Evolutionary conservation across 2,113 vertebrate species (phyloP).

Genomic region (Petrocephalus microphthalmus): DNA sequence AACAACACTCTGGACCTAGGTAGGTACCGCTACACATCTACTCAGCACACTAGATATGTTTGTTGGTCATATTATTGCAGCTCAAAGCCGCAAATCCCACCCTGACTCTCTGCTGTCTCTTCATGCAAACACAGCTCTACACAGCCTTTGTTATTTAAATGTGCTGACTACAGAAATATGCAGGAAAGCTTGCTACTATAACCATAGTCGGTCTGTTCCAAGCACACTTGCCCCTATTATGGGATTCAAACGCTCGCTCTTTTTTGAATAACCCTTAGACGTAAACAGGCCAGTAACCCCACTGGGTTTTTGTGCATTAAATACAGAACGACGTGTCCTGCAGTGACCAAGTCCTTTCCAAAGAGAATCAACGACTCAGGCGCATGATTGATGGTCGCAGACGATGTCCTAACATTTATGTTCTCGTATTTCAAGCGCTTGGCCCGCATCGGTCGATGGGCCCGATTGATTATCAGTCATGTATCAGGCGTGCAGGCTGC

Average conservation of each 20-base stretch:
- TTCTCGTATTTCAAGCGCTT: not conserved
- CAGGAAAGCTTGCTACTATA: not conserved
- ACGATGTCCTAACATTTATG: not conserved
- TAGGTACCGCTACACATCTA: not conserved
- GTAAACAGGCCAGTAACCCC: not conserved
- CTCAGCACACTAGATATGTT: not conserved
- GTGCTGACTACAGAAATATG: not conserved
- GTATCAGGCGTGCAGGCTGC: not conserved
- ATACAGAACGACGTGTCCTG: not conserved
- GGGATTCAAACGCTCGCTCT: not conserved
- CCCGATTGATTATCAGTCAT: not conserved
- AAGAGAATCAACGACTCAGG: not conserved
- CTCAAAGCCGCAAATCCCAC: not conserved
- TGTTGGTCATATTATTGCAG: not conserved
- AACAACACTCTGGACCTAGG: not conserved
- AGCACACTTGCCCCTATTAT: not conserved
- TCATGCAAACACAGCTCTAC: not conserved
- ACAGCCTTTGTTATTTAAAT: not conserved
- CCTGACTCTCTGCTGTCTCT: not conserved
- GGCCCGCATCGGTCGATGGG: not conserved
- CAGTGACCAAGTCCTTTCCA: not conserved
- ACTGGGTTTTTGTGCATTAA: not conserved
- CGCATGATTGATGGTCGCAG: not conserved
- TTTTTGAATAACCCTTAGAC: not conserved
- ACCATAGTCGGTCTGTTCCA: not conserved